Evolutionary conservation across 2,797 vertebrate species (phyloP).

Genomic region (Oceanodroma leucorhoa): DNA sequence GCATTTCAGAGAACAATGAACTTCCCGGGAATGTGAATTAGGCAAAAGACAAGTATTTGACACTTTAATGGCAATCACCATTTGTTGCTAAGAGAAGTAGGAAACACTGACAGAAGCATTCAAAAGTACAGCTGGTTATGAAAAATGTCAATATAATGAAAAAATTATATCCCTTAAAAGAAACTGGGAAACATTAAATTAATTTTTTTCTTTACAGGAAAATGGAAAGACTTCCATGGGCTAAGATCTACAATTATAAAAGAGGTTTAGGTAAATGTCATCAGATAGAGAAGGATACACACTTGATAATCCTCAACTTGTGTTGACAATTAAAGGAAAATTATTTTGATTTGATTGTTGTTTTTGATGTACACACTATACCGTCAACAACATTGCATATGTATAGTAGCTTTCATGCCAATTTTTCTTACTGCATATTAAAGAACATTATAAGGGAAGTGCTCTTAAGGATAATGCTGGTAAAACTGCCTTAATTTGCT

Average conservation of each 20-base stretch:
- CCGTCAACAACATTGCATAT: not conserved
- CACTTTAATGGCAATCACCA: not conserved
- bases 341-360: not conserved
- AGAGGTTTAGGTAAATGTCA: not conserved
- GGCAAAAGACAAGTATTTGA: not conserved
- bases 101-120: not conserved
- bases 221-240: not conserved
- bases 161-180: not conserved
- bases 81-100: not conserved
- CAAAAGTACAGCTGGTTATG: not conserved
- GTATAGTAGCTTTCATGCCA: not conserved
- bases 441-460: not conserved
- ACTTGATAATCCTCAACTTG: not conserved
- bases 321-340: not conserved
- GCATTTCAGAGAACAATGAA: not conserved
- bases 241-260: not conserved
- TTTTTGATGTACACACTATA: not conserved
- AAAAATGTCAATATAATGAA: not conserved
- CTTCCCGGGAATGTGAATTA: not conserved
- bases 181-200: not conserved
- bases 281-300: not conserved
- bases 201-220: not conserved
- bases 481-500: not conserved
- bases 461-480: not conserved
- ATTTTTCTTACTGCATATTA: not conserved